Percentiles rank a stretch among this genome's conserved stretches.
These are phyloP conservation scores for Athrips mouffetella DNA, from an alignment of 2,888 invertebrate genomes.

Conservation along the genomic window DNA sequence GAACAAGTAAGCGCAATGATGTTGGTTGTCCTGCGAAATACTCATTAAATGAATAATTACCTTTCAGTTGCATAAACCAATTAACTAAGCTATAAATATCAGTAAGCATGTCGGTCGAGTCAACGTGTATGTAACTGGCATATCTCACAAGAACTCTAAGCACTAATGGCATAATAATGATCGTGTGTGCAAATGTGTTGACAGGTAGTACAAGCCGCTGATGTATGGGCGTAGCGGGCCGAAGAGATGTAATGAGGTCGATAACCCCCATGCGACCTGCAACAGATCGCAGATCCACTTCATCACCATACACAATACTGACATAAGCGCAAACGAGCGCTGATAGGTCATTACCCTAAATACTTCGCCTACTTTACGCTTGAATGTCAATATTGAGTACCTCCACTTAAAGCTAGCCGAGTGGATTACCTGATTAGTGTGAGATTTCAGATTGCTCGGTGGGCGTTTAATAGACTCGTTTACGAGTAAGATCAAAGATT, in stretches of 20 bases:
- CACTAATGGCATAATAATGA: constrained; percentile 30
- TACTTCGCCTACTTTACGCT: constrained; percentile 32
- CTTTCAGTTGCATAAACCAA: constrained; percentile 3
- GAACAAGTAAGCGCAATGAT: neutral
- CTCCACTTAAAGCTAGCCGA: neutral
- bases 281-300: constrained; percentile 9
- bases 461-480: too few species aligned
- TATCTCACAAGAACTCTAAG: constrained; percentile 12
- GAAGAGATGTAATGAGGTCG: constrained; percentile 22
- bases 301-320: constrained; percentile 13
- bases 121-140: constrained; percentile 5
- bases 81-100: constrained; percentile 7
- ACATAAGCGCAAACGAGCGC: constrained; percentile 40
- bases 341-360: constrained; percentile 40
- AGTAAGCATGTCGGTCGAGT: neutral
- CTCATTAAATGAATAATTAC: constrained; percentile 7
- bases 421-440: neutral
- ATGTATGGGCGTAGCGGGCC: constrained; percentile 28
- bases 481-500: too few species aligned
- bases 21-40: neutral
- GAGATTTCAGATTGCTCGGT: neutral
- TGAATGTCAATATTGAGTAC: constrained; percentile 12
- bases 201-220: constrained; percentile 28
- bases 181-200: constrained; percentile 36
- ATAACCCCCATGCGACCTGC: constrained; percentile 32